phyloP scores from a whole-genome alignment of 2,888 invertebrate species.

The Pilophorus perplexus region DNA sequence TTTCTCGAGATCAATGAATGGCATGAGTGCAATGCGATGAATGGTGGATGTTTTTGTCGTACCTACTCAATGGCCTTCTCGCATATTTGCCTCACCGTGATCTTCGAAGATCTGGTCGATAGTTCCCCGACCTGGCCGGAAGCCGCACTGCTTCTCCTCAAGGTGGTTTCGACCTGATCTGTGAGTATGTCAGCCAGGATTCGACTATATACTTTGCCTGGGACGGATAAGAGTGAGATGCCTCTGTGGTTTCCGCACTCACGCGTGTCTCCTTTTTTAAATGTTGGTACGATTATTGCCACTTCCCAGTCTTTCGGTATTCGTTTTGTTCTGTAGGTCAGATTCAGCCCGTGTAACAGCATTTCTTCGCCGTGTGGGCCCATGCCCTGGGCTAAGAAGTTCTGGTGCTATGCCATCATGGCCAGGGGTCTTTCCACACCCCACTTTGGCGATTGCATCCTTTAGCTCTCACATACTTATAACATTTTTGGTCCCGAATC shows the following conservation, averaged over 20 bases:
- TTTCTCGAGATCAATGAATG: constrained; percentile 40
- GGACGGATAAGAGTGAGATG: constrained; percentile 13
- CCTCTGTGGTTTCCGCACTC: constrained; percentile 39
- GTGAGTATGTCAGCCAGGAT: background rate
- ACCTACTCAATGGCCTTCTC: constrained; percentile 1
- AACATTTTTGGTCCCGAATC: too few species aligned
- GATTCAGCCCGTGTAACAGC: constrained; percentile 10
- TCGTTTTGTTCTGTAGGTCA: constrained; percentile 19
- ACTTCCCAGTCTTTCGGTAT: constrained; percentile 46
- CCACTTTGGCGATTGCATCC: background rate
- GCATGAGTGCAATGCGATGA: background rate
- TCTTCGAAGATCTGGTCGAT: background rate
- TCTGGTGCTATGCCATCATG: constrained; percentile 34
- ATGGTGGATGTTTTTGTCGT: background rate
- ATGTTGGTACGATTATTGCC: background rate
- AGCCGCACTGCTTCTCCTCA: background rate
- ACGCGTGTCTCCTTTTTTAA: constrained; percentile 35
- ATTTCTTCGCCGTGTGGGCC: constrained; percentile 18
- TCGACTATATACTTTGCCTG: background rate
- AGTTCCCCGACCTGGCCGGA: background rate
- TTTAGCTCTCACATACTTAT: too few species aligned
- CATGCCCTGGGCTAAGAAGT: constrained; percentile 39
- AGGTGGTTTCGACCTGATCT: background rate
- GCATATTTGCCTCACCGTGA: background rate
- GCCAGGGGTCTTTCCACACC: constrained; percentile 41